Conservation (phyloP, 2,888 invertebrate genomes). For the Dermolepida albohirtum region DNA sequence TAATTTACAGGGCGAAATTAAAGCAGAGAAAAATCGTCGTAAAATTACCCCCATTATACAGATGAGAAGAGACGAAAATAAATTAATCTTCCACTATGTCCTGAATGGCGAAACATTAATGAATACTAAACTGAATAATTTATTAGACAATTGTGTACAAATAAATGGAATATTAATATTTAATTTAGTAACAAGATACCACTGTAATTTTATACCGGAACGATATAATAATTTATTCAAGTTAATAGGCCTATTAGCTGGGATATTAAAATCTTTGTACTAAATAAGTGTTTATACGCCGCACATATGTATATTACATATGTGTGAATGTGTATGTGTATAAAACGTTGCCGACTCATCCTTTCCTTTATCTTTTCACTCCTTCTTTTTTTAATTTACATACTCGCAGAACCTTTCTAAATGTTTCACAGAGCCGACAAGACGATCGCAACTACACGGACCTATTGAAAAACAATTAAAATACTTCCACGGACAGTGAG, state of each 20-base stretch:
- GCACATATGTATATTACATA: slow-evolving; percentile 15
- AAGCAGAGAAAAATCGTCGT: slow-evolving; percentile 5
- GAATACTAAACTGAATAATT: slow-evolving; percentile 36
- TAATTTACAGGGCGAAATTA: not conserved
- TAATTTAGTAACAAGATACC: slow-evolving; percentile 29
- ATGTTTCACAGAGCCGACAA: slow-evolving; percentile 23
- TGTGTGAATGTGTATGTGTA: not conserved
- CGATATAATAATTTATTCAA: slow-evolving; percentile 34
- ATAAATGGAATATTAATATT: slow-evolving; percentile 38
- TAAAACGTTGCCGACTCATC: slow-evolving; percentile 31
- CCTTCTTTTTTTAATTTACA: slow-evolving; percentile 24
- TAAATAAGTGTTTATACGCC: slow-evolving; percentile 32
- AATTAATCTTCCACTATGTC: slow-evolving; percentile 20
- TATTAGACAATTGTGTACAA: slow-evolving; percentile 34
- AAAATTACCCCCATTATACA: slow-evolving; percentile 3
- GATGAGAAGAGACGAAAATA: slow-evolving; percentile 22
- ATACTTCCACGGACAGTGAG: slow-evolving; percentile 34
- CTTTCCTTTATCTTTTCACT: slow-evolving; percentile 15
- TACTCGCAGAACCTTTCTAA: slow-evolving; percentile 33
- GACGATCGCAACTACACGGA: slow-evolving; percentile 1
- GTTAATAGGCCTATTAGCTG: slow-evolving; percentile 33
- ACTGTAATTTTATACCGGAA: slow-evolving; percentile 21
- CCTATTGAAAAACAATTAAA: slow-evolving; percentile 36
- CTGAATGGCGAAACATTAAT: slow-evolving; percentile 23
- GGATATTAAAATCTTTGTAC: slow-evolving; percentile 35